Evolutionary conservation across 1,140 invertebrate genomes (phyloP).

Genomic region (Leguminivora glycinivorella): DNA sequence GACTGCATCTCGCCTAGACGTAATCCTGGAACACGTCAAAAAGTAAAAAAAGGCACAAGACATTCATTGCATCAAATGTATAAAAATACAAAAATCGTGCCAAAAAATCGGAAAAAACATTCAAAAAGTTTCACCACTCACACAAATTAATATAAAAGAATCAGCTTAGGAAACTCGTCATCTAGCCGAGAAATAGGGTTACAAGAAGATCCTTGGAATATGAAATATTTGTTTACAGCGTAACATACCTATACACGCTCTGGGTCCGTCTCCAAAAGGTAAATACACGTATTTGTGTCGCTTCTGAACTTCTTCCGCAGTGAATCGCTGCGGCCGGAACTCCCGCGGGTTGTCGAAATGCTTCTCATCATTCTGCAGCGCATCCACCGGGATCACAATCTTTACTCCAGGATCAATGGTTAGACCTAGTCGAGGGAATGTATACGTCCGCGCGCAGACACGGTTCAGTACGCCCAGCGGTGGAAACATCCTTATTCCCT

Average conservation of each 20-base stretch:
- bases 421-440: slow-evolving; percentile 60
- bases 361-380: too few species aligned
- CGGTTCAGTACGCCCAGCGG: slow-evolving; percentile 60
- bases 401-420: slow-evolving; percentile 72
- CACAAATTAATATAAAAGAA: too few species aligned
- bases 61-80: too few species aligned
- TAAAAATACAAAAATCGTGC: too few species aligned
- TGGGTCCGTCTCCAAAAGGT: too few species aligned
- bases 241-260: slow-evolving; percentile 81
- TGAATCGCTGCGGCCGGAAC: slow-evolving; percentile 81
- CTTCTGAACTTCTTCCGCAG: slow-evolving; percentile 56
- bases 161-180: too few species aligned
- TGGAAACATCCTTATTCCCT: slow-evolving; percentile 71
- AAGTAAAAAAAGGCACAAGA: too few species aligned
- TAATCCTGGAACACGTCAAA: slow-evolving; percentile 38
- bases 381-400: slow-evolving; percentile 78
- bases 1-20: slow-evolving; percentile 60
- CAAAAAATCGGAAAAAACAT: too few species aligned
- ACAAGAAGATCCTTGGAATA: too few species aligned
- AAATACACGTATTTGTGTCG: slow-evolving; percentile 78
- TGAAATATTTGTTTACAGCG: neutral
- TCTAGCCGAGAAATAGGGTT: too few species aligned
- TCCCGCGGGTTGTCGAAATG: slow-evolving; percentile 79
- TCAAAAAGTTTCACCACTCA: too few species aligned
- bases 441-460: slow-evolving; percentile 60